Percentiles rank a stretch among this genome's conserved stretches.
phyloP scores from a whole-genome alignment of 2,113 vertebrate species.

The Diadophis punctatus region DNA sequence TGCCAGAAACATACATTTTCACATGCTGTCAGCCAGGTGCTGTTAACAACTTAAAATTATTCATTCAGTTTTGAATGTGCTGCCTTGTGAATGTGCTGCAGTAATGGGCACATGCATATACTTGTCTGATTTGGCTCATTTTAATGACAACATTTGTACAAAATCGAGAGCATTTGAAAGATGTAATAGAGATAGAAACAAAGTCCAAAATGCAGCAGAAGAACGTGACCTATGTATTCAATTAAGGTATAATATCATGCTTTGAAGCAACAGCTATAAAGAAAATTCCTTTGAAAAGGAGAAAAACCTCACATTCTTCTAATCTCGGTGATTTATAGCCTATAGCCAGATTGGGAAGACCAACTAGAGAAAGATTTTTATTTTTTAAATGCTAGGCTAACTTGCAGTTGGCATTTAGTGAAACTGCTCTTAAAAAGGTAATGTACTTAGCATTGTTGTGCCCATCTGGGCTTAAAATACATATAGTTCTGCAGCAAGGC shows the following conservation, averaged over 20 bases:
- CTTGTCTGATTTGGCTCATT: neutral
- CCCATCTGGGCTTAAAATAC: neutral
- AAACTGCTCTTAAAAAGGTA: neutral
- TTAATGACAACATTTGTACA: neutral
- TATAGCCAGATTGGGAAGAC: neutral
- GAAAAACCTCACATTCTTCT: neutral
- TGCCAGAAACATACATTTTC: neutral
- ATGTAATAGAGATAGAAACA: neutral
- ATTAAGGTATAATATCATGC: neutral
- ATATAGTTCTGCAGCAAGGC: neutral
- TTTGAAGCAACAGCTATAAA: slow-evolving; percentile 12
- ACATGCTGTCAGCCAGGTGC: neutral
- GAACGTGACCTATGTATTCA: neutral
- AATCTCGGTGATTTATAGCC: neutral
- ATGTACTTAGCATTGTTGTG: neutral
- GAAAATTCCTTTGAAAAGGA: slow-evolving; percentile 8
- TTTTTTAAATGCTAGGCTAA: neutral
- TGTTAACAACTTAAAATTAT: neutral
- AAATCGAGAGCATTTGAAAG: neutral
- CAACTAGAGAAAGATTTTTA: neutral
- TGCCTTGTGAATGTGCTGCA: neutral
- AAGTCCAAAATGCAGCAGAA: neutral
- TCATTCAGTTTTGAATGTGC: neutral
- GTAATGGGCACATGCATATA: neutral
- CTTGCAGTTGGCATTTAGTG: neutral